These are phyloP conservation scores for Echiichthys vipera DNA, from an alignment of 2,797 vertebrate species.

Conservation along the genomic window DNA sequence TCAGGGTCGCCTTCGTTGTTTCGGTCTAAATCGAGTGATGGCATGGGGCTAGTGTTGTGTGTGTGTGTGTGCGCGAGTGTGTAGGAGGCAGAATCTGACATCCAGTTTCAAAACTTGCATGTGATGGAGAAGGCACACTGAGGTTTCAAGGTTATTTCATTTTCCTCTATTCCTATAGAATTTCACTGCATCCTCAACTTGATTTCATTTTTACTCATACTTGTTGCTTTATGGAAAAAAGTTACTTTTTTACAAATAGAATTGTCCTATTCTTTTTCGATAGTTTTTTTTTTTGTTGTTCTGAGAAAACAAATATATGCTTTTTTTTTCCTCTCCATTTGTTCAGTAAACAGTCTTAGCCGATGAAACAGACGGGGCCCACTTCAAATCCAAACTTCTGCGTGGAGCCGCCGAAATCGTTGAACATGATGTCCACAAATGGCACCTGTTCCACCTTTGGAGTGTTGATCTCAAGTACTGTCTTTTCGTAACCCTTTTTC, in stretches of 20 bases:
- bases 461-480: constrained; percentile 95
- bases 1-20: constrained; percentile 64
- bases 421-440: constrained; percentile 99
- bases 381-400: constrained; percentile 99
- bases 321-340: constrained; percentile 73
- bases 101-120: constrained; percentile 95
- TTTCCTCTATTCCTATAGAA: constrained; percentile 77
- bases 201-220: constrained; percentile 74
- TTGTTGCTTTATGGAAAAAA: constrained; percentile 81
- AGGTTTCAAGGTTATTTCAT: constrained; percentile 93
- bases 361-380: constrained; percentile 98
- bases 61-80: constrained; percentile 47
- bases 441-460: constrained; percentile 98
- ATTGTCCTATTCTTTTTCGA: constrained; percentile 83
- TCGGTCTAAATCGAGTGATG: constrained; percentile 62
- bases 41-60: constrained; percentile 31
- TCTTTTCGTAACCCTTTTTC: constrained; percentile 97
- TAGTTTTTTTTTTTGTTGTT: constrained; percentile 80
- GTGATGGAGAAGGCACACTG: constrained; percentile 91
- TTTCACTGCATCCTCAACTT: constrained; percentile 83
- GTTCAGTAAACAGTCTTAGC: constrained; percentile 89
- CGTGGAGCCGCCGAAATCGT: constrained; percentile 94
- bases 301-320: constrained; percentile 81
- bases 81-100: constrained; percentile 71
- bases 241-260: constrained; percentile 84